Evolutionary conservation across 1,140 invertebrate genomes (phyloP), one percentile per base, ranked within the genome.

Genomic region (Drosophila setifemur): DNA sequence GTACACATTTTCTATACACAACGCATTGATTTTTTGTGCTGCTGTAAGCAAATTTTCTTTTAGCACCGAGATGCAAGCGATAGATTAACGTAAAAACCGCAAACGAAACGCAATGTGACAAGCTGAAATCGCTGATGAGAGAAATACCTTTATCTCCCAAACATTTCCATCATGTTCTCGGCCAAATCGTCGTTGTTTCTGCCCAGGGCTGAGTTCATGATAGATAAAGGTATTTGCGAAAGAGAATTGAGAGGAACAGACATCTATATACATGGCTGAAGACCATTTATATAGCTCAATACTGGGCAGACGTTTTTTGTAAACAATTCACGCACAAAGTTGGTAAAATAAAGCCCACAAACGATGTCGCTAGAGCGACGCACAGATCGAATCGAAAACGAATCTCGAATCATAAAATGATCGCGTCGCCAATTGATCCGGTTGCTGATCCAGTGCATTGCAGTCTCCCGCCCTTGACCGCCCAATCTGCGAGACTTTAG

Each of bases 241-340:
- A 12, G 19, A 25, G 21, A 28, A 37, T n/a, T n/a, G 37, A 53
- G 55, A 52, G 11, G 12, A n/a, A 48, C 7, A 55, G 16, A 44
- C 16, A 40, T 31, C 66, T 81, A 66, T 82, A 75, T 73, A 72
- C 40, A 60, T 61, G 52, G 45, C 52, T 29, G 4, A 26, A 61
- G 40, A 77, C 45, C 60, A 79, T 83, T 69, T 82, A 74, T 71
- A 86, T 81, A 68, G 45, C 49, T 19, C 40, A 83, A 85, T 88
- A 89, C 79, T 90, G 88, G 88, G 88, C 88, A 90, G 88, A 90
- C 88, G 88, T 90, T 90, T 90, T 90, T 90, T 90, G 88, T 90
- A 90, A 90, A 90, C 88, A 90, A 89, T 90, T 90, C 88, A 90
- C 88, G 88, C 88, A 90, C 88, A 90, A 90, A 90, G 74, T 44